A percentile compares a stretch with the other conserved stretches of the same genome.
Conservation (phyloP, 23 tunicate genomes). For the Diplosoma virens region DNA sequence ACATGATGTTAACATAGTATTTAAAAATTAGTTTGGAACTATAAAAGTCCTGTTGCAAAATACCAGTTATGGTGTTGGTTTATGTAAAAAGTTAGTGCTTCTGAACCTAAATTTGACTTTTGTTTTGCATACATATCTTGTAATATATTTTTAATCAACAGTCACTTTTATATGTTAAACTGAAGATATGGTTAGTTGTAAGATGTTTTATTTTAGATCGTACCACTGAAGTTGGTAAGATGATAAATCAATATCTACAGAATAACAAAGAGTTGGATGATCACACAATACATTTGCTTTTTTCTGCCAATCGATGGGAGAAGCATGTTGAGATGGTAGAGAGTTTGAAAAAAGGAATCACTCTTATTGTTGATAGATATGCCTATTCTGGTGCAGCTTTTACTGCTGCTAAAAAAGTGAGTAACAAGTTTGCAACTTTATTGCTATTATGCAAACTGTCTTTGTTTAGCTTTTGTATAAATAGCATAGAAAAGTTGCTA, state of each 20-base stretch:
- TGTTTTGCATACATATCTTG: background rate
- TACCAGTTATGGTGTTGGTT: too few relatives aligned
- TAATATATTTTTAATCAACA: background rate
- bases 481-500: too few relatives aligned
- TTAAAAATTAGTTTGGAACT: too few relatives aligned
- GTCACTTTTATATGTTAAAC: background rate
- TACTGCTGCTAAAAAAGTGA: slow-evolving; percentile 65
- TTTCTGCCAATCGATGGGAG: slow-evolving; percentile 87
- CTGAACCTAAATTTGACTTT: background rate
- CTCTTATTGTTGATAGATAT: slow-evolving; percentile 82
- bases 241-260: slow-evolving; percentile 54
- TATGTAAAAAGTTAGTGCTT: too few relatives aligned
- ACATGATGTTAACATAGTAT: too few relatives aligned
- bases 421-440: background rate
- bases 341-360: slow-evolving; percentile 49
- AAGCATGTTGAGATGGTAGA: slow-evolving; percentile 31
- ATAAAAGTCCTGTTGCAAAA: too few relatives aligned
- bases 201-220: slow-evolving; percentile 45
- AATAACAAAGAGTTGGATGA: slow-evolving; percentile 48
- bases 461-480: background rate
- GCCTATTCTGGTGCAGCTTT: slow-evolving; percentile 94
- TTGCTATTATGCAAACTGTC: background rate
- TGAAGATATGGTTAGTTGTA: too few relatives aligned
- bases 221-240: slow-evolving; percentile 53
- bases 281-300: slow-evolving; percentile 75